Conservation (phyloP, 2,888 invertebrate species). For the Pseudococcus jackbeardsleyi region DNA sequence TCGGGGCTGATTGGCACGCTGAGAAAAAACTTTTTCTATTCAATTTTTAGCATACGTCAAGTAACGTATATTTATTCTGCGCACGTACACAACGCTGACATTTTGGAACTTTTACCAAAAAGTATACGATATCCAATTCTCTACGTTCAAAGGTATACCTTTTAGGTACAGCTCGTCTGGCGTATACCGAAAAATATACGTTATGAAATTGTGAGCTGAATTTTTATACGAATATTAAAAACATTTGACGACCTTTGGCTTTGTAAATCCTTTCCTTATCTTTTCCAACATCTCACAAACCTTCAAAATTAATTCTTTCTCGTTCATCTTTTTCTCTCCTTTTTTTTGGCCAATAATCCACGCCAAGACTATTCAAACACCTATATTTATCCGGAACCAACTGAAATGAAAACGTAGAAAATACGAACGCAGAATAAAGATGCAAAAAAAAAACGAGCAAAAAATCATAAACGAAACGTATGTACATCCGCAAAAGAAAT, state of each 20-base stretch:
- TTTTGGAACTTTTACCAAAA: slow-evolving; percentile 8
- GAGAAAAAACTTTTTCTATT: neutral
- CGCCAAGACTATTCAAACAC: neutral
- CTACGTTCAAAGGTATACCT: neutral
- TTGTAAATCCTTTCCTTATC: neutral
- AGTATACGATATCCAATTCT: neutral
- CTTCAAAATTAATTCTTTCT: neutral
- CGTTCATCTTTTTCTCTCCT: neutral
- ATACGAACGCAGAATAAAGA: neutral
- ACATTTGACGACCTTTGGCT: neutral
- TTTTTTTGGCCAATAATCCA: neutral
- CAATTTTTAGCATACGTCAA: slow-evolving; percentile 18
- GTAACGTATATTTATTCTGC: neutral
- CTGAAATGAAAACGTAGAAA: neutral
- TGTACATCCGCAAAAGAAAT: slow-evolving; percentile 24
- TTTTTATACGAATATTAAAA: slow-evolving; percentile 43
- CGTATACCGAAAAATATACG: neutral
- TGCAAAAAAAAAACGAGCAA: neutral
- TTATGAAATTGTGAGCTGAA: neutral
- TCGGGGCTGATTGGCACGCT: neutral
- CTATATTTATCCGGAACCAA: neutral
- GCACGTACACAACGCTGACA: neutral
- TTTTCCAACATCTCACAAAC: neutral
- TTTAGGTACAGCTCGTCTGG: neutral
- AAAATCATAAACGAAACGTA: neutral